A percentile compares a stretch with the other conserved stretches of the same genome.
These are phyloP conservation scores for Parochlus steinenii DNA, from an alignment of 2,888 invertebrate species.

Conservation along the genomic window DNA sequence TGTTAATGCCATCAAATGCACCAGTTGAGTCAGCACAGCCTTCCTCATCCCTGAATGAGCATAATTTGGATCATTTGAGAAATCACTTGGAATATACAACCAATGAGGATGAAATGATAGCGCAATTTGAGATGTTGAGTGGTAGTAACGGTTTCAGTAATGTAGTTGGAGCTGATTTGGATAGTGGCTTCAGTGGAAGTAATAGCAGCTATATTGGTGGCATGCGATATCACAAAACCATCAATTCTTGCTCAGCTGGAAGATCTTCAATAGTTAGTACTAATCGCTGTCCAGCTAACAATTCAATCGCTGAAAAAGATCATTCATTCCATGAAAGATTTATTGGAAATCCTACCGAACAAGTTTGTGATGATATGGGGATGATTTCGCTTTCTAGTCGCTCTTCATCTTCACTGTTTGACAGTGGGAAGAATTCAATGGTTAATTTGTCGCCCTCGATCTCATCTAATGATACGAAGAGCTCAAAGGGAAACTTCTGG, in stretches of 20 bases:
- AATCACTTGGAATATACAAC: constrained; percentile 34
- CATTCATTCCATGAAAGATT: constrained; percentile 9
- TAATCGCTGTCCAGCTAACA: constrained; percentile 3
- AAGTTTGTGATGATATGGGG: constrained; percentile 8
- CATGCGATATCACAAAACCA: constrained; percentile 33
- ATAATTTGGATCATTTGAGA: constrained; percentile 44
- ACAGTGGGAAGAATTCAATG: constrained; percentile 36
- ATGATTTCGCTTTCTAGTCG: constrained; percentile 17
- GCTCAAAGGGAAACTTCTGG: constrained; percentile 43
- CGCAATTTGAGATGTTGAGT: constrained; percentile 8
- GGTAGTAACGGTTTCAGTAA: constrained; percentile 1
- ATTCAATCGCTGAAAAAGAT: constrained; percentile 9
- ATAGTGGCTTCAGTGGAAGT: constrained; percentile 71
- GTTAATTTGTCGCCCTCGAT: constrained; percentile 31
- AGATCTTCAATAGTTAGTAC: background rate
- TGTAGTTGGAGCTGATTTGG: constrained; percentile 40
- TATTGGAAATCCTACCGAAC: constrained; percentile 1
- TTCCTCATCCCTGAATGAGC: constrained; percentile 38
- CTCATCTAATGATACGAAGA: constrained; percentile 32
- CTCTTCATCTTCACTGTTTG: constrained; percentile 29
- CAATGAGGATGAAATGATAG: constrained; percentile 8
- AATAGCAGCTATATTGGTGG: constrained; percentile 66
- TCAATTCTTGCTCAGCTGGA: constrained; percentile 12
- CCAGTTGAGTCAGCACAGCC: constrained; percentile 21
- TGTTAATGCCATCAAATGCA: constrained; percentile 67